Base-by-base conservation (phyloP, 2,797 vertebrate species). In the Macrochelys suwanniensis region DNA sequence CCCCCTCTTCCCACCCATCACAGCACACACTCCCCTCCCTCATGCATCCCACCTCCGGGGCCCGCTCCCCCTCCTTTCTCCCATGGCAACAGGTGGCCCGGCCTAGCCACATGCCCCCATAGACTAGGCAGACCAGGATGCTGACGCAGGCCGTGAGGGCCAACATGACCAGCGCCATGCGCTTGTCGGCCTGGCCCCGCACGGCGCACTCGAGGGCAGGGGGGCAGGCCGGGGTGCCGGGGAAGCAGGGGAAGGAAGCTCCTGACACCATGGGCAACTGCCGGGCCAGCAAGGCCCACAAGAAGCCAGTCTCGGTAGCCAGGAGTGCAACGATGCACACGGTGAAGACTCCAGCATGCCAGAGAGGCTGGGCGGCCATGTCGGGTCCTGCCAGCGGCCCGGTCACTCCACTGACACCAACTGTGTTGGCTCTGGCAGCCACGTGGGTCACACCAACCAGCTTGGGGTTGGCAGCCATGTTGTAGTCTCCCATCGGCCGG, bases 21-120 rank as follows among this genome's bases (percentile, higher is more conserved):
- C 65, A 5, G n/a, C n/a, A 11, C 19, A 54, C 23, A 4, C 53
- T 54, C 21, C 53, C 53, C 21, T 54, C 53, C 19, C 19, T n/a
- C 16, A 57, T 12, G 56, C 1, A 1, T 12, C 11, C 56, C 56
- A 11, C 11, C 56, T 28, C 5, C 0, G 5, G 28, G 28, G 5
- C 5, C 19, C 5, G 5, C n/a, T 23, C n/a, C 65, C n/a, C 5
- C 19, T 23, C n/a, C n/a, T n/a, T 9, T 37, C n/a, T 71, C 65
- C n/a, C n/a, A 37, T 1, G n/a, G n/a, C n/a, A 37, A n/a, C 65
- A 37, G n/a, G 65, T 68, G 65, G 65, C 65, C n/a, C 19, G 19
- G 65, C 65, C 65, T 23, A 71, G n/a, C 16, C 65, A 71, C n/a
- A 9, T 1, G 19, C 65, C n/a, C n/a, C 65, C 65, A 19, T 42